Base-by-base conservation (phyloP, 30 jellyfish, hydroid and myxozoan species). In the Hydractinia echinata region DNA sequence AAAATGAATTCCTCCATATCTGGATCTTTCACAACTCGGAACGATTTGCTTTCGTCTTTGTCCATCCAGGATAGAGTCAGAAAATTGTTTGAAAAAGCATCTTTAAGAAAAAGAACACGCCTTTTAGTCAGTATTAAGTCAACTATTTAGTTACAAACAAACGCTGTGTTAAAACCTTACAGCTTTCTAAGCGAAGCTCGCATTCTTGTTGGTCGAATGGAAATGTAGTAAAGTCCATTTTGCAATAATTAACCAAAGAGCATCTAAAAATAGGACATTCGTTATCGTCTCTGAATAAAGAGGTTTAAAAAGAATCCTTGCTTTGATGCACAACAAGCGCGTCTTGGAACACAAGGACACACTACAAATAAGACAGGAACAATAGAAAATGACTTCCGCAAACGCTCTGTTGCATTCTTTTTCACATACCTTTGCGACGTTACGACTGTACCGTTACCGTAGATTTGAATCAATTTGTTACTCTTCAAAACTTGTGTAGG, bases 201-300 rank as follows among this genome's bases (percentile, higher is more conserved):
- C 95, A 85, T 5, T 16, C 54, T 69, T 85, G 95, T 30, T 61
- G 82, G 54, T 85, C 95, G 51, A 85, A 85, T 11, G 95, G 95
- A 79, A 16, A 85, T 48, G 83, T 8, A 52, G 77, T 48, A 21
- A 54, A 79, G 30, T 85, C 74, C 88, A 85, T 85, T 18, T 30
- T 16, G 68, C 95, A 85, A 53, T 19, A 85, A 61, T 62, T 72
- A 16, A 53, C 67, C 76, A 84, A 16, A 13, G 70, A 61, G 68
- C 18, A 77, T 81, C 93, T 84, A 56, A 51, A 82, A 44, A 21
- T 52, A 18, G 61, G 21, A 15, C 21, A 54, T 7, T 16, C n/a
- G 20, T 9, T n/a, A 73, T 11, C 69, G 19, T 16, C 19, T 58
- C 69, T 11, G 19, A 16, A 58, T 13, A 16, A 11, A 13, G 19